These are phyloP conservation scores for Rhamnusium bicolor DNA, from an alignment of 2,888 invertebrate species.

Conservation along the genomic window DNA sequence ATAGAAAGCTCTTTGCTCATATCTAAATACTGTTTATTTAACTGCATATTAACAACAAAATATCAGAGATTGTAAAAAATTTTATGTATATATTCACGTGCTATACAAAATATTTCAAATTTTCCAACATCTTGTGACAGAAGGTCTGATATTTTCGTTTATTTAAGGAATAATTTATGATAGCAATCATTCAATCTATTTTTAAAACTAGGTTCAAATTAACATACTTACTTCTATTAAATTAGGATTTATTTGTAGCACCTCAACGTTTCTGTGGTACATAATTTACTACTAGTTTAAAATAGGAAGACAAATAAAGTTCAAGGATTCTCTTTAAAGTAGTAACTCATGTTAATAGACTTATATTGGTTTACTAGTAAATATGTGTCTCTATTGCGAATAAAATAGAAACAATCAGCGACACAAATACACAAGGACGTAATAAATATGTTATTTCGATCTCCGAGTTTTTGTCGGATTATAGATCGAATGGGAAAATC, in stretches of 20 bases:
- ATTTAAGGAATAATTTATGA: constrained; percentile 31
- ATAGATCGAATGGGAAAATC: too few species aligned
- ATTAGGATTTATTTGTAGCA: constrained; percentile 37
- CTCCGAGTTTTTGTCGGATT: too few species aligned
- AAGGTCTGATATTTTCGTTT: constrained; percentile 2
- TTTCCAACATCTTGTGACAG: not conserved
- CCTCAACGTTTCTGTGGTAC: constrained; percentile 15
- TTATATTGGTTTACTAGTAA: not conserved
- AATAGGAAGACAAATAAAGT: constrained; percentile 39
- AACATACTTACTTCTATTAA: constrained; percentile 36
- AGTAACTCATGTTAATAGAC: not conserved
- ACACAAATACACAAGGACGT: not conserved
- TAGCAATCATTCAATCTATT: constrained; percentile 33
- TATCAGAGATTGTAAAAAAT: too few species aligned
- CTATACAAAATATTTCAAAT: not conserved
- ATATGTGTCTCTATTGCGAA: not conserved
- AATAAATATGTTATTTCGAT: not conserved
- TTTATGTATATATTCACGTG: not conserved
- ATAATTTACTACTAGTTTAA: constrained; percentile 34
- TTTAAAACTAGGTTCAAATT: constrained; percentile 37
- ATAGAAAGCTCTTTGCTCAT: too few species aligned
- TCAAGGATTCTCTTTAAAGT: constrained; percentile 27
- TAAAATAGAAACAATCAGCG: not conserved
- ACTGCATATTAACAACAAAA: too few species aligned
- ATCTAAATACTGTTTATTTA: too few species aligned